Conservation (phyloP, 2,113 vertebrate species). For the Gorilla gorilla region DNA sequence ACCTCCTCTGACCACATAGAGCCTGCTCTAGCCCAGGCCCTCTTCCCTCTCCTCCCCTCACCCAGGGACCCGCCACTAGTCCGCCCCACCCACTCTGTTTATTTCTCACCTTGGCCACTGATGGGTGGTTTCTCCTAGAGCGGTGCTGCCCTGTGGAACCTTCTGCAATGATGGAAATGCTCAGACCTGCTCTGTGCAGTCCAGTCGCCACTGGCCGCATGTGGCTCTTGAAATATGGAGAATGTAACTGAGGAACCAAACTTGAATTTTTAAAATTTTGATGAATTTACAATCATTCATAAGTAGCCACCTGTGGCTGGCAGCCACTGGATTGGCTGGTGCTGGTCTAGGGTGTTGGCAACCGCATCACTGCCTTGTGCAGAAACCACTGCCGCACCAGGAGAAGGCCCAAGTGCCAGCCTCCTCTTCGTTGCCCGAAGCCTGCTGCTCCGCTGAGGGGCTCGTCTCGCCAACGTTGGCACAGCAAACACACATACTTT, state of each 20-base stretch:
- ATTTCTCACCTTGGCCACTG: not conserved
- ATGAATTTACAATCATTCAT: not conserved
- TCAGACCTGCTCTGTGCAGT: not conserved
- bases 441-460: not conserved
- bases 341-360: accelerated
- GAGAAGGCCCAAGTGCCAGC: not conserved
- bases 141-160: not conserved
- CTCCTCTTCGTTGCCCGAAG: not conserved
- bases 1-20: not conserved
- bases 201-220: not conserved
- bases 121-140: not conserved
- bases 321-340: not conserved
- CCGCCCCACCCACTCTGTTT: accelerated
- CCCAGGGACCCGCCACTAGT: not conserved
- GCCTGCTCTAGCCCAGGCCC: not conserved
- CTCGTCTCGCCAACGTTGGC: not conserved
- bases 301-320: not conserved
- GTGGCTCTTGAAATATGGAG: not conserved
- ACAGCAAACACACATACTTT: not conserved
- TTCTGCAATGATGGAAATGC: not conserved
- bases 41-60: too few species aligned
- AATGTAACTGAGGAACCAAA: not conserved
- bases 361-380: not conserved
- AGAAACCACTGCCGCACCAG: accelerated
- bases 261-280: not conserved